Percentiles rank a stretch among this genome's conserved stretches.
These are phyloP conservation scores for Sebastiscus tertius DNA, from an alignment of 2,797 vertebrate species.

Conservation along the genomic window DNA sequence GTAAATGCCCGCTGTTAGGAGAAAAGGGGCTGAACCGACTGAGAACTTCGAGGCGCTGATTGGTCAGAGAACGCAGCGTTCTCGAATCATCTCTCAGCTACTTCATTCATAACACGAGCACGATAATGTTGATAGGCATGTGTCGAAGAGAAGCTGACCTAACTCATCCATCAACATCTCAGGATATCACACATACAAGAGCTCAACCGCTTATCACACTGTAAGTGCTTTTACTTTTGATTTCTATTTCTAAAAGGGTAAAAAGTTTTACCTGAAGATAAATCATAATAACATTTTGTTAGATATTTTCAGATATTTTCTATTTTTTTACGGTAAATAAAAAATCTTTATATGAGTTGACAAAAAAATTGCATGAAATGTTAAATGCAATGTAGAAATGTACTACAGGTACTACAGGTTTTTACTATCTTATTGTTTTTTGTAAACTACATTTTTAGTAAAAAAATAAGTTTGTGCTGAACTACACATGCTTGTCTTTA, in stretches of 20 bases:
- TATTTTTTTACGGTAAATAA: slow-evolving; percentile 25
- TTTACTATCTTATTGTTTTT: slow-evolving; percentile 82
- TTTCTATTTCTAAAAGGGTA: neutral
- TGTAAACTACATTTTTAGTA: slow-evolving; percentile 58
- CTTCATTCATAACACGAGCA: slow-evolving; percentile 62
- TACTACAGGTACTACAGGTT: slow-evolving; percentile 78
- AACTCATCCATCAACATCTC: slow-evolving; percentile 24
- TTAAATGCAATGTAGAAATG: slow-evolving; percentile 33
- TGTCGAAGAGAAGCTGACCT: neutral
- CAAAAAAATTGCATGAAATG: slow-evolving; percentile 18
- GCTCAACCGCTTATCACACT: neutral
- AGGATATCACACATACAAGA: slow-evolving; percentile 22
- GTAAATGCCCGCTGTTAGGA: slow-evolving; percentile 84
- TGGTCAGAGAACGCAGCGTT: slow-evolving; percentile 44
- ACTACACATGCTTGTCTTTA: slow-evolving; percentile 10
- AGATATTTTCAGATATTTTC: slow-evolving; percentile 7
- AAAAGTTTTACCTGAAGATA: neutral
- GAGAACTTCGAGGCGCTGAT: slow-evolving; percentile 27
- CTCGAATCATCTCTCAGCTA: slow-evolving; percentile 35
- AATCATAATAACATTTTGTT: neutral
- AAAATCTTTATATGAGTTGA: slow-evolving; percentile 13
- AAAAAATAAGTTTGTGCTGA: slow-evolving; percentile 48
- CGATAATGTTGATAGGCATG: slow-evolving; percentile 28
- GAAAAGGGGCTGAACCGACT: slow-evolving; percentile 62
- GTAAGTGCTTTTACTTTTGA: slow-evolving; percentile 55